Conservation (phyloP, 2,113 vertebrate species). For the Dicrurus megarhynchus region DNA sequence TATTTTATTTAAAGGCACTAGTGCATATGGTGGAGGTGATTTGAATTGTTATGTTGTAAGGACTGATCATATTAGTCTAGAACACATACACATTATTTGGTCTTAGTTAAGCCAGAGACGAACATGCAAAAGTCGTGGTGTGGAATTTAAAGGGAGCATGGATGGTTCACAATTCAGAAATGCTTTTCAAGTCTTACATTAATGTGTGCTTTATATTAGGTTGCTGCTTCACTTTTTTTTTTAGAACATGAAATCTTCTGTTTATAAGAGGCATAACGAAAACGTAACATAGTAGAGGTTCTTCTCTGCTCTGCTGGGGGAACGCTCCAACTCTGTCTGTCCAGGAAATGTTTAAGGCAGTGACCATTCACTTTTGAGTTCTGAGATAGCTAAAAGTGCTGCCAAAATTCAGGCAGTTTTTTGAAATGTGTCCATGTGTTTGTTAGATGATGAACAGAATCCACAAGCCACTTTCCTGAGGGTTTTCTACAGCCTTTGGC, state of each 20-base stretch:
- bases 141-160: not conserved
- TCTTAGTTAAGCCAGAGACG: not conserved
- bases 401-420: not conserved
- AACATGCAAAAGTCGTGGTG: not conserved
- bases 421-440: not conserved
- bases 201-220: not conserved
- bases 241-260: not conserved
- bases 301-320: not conserved
- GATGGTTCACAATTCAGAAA: not conserved
- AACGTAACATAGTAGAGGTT: not conserved
- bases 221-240: not conserved
- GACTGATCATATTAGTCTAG: not conserved
- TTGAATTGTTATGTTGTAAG: not conserved
- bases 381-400: not conserved
- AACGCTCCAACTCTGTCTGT: not conserved
- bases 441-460: not conserved
- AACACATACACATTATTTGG: not conserved
- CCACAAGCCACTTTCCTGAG: not conserved
- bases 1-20: not conserved
- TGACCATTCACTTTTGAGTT: not conserved
- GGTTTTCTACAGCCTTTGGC: not conserved
- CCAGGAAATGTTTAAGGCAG: not conserved
- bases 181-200: not conserved
- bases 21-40: not conserved
- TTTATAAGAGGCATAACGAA: not conserved